Evolutionary conservation across 2,797 vertebrate genomes (phyloP).

Genomic region (Enteromius radiatus): DNA sequence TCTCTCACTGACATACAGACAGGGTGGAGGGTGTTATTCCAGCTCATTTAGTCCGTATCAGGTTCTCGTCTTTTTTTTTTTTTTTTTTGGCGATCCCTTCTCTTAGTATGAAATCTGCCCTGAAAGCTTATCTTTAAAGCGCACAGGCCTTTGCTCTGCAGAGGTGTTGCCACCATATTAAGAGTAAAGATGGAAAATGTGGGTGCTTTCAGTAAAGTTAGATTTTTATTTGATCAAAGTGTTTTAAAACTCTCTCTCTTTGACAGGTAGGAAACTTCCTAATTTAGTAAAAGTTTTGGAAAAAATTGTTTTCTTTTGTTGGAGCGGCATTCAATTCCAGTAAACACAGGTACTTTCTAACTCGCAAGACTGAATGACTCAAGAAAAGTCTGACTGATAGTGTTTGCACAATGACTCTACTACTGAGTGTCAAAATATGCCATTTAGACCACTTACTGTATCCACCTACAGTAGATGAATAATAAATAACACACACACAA

Average conservation of each 20-base stretch:
- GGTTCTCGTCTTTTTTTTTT: conserved; percentile 27
- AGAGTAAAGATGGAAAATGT: neutral
- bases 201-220: neutral
- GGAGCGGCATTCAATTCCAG: neutral
- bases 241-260: conserved; percentile 22
- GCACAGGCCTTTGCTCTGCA: neutral
- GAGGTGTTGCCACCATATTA: conserved; percentile 4
- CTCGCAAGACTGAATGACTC: conserved; percentile 18
- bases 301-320: neutral
- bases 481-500: neutral
- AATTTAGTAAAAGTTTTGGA: conserved; percentile 12
- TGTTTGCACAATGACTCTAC: conserved; percentile 39
- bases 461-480: conserved; percentile 1
- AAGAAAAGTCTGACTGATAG: neutral
- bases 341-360: conserved; percentile 2
- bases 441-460: conserved; percentile 10
- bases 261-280: conserved; percentile 5
- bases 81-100: conserved; percentile 31
- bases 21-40: conserved; percentile 61
- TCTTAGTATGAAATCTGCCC: conserved; percentile 28
- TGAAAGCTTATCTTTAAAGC: conserved; percentile 42
- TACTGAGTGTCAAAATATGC: conserved; percentile 27
- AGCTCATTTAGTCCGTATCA: conserved; percentile 46
- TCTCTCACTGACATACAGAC: conserved; percentile 44
- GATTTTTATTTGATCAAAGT: conserved; percentile 21